Percentiles rank a stretch among this genome's conserved stretches.
These are phyloP conservation scores for Epizoanthus rinbou DNA, from an alignment of 92 coral and sea anemone species.

Conservation along the genomic window DNA sequence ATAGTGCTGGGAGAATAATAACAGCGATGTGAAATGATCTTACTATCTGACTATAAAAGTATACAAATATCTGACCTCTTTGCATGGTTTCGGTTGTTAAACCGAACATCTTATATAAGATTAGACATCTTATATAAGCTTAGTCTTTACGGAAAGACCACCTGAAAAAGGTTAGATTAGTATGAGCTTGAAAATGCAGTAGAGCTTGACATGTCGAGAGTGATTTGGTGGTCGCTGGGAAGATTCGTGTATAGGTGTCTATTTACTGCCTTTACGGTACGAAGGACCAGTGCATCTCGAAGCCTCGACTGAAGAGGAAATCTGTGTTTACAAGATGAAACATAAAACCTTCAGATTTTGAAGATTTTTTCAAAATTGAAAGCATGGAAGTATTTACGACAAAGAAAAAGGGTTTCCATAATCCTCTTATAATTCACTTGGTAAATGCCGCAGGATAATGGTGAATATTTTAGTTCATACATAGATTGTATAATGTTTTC, in stretches of 20 bases:
- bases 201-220: too few relatives aligned
- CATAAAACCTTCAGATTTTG: background rate
- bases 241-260: background rate
- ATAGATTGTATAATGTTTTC: background rate
- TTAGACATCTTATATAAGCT: too few relatives aligned
- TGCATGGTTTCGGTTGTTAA: background rate
- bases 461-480: background rate
- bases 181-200: too few relatives aligned
- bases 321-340: background rate
- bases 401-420: slow-evolving; percentile 3
- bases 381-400: slow-evolving; percentile 2
- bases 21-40: background rate
- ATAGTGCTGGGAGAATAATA: background rate
- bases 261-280: too few relatives aligned
- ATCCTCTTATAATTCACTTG: slow-evolving; percentile 16
- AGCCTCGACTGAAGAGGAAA: background rate
- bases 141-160: too few relatives aligned
- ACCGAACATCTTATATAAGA: too few relatives aligned
- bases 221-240: too few relatives aligned
- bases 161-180: too few relatives aligned
- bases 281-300: background rate
- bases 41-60: background rate
- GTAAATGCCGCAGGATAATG: slow-evolving; percentile 27
- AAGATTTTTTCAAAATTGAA: background rate
- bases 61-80: slow-evolving; percentile 1